A percentile compares a stretch with the other conserved stretches of the same genome.
These are phyloP conservation scores for Drosophila barbarae DNA, from an alignment of 2,888 invertebrate species.

Conservation along the genomic window DNA sequence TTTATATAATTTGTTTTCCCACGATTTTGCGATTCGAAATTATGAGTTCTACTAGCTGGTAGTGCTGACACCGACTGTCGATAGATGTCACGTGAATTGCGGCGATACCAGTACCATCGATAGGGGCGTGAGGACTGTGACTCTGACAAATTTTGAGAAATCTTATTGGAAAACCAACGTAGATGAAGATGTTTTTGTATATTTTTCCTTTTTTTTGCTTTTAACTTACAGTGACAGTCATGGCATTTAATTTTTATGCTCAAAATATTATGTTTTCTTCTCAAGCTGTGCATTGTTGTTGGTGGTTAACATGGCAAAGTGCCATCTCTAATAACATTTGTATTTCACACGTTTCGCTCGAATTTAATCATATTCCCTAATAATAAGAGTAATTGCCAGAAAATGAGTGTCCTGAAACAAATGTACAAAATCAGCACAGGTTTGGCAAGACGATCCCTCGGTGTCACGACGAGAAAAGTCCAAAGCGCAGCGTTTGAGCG, in stretches of 20 bases:
- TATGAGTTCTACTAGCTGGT: constrained; percentile 33
- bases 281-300: background rate
- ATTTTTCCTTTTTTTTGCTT: background rate
- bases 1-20: constrained; percentile 67
- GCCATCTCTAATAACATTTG: constrained; percentile 16
- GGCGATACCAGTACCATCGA: constrained; percentile 1
- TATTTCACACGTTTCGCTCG: constrained; percentile 8
- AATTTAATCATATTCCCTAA: constrained; percentile 14
- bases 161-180: background rate
- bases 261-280: background rate
- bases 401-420: constrained; percentile 49
- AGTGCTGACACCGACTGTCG: constrained; percentile 23
- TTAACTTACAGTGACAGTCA: background rate
- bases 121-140: background rate
- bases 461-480: background rate
- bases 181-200: too few species aligned
- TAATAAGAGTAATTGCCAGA: background rate
- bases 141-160: background rate
- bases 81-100: constrained; percentile 25
- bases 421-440: constrained; percentile 41
- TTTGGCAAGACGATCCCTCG: constrained; percentile 3
- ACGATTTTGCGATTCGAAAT: constrained; percentile 40
- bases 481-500: background rate
- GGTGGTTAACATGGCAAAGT: background rate
- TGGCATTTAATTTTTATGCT: background rate